phyloP scores from a whole-genome alignment of 2,797 vertebrate genomes.

The Momotus momota region DNA sequence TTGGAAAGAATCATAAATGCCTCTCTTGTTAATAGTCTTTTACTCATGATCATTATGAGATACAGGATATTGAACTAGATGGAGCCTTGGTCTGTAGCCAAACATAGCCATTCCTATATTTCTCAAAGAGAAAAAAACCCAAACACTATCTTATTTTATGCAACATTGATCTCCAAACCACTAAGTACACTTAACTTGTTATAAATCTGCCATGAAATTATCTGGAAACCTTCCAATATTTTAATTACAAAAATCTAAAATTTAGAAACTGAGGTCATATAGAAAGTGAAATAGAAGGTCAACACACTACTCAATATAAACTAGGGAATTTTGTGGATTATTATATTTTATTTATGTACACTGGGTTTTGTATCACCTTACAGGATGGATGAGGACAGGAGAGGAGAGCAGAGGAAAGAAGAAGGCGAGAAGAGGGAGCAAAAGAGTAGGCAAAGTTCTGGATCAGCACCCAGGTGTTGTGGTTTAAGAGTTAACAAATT shows the following conservation, averaged over 20 bases:
- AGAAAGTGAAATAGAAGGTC: background rate
- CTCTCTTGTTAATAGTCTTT: background rate
- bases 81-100: background rate
- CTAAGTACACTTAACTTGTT: background rate
- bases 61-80: background rate
- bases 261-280: background rate
- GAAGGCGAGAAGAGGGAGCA: too few relatives aligned
- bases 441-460: too few relatives aligned
- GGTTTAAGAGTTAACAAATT: too few relatives aligned
- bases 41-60: background rate
- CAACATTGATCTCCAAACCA: background rate
- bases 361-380: background rate
- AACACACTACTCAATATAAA: background rate
- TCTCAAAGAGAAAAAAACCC: background rate
- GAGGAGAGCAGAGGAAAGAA: too few relatives aligned
- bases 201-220: background rate
- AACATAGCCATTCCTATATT: background rate
- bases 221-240: background rate
- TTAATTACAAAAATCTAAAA: background rate
- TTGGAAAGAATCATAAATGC: background rate
- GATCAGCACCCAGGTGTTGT: too few relatives aligned
- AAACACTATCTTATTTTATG: background rate
- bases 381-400: too few relatives aligned
- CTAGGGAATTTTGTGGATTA: background rate
- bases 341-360: background rate